Evolutionary conservation across 2,113 vertebrate species (phyloP).

Genomic region (Chaetodon auriga): DNA sequence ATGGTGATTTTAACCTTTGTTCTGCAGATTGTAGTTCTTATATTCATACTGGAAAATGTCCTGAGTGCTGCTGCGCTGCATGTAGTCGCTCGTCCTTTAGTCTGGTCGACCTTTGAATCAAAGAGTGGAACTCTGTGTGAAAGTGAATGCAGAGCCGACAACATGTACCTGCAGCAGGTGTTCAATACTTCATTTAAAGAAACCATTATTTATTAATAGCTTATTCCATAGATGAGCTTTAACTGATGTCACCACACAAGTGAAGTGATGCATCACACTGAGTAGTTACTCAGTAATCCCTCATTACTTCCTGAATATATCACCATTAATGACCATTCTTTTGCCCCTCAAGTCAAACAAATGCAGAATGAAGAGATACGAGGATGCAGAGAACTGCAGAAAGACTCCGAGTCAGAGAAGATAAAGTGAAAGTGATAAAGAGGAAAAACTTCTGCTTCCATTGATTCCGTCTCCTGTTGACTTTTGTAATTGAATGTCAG

Average conservation of each 20-base stretch:
- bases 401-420: background rate
- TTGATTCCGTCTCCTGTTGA: constrained; percentile 5
- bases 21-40: background rate
- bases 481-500: constrained; percentile 43
- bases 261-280: no score
- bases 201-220: no score
- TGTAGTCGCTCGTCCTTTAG: background rate
- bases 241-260: no score
- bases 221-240: no score
- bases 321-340: no score
- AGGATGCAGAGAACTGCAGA: background rate
- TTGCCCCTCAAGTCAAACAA: no score
- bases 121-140: background rate
- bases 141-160: background rate
- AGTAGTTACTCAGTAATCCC: no score
- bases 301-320: no score
- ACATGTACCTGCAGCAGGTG: no score
- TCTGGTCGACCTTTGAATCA: background rate
- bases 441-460: background rate
- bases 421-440: background rate
- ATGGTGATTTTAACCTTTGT: background rate
- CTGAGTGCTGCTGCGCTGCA: background rate
- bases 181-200: no score
- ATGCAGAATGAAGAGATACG: no score
- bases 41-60: background rate